A percentile compares a stretch with the other conserved stretches of the same genome.
These are phyloP conservation scores for Tinea semifulvella DNA, from an alignment of 2,888 invertebrate genomes.

Conservation along the genomic window DNA sequence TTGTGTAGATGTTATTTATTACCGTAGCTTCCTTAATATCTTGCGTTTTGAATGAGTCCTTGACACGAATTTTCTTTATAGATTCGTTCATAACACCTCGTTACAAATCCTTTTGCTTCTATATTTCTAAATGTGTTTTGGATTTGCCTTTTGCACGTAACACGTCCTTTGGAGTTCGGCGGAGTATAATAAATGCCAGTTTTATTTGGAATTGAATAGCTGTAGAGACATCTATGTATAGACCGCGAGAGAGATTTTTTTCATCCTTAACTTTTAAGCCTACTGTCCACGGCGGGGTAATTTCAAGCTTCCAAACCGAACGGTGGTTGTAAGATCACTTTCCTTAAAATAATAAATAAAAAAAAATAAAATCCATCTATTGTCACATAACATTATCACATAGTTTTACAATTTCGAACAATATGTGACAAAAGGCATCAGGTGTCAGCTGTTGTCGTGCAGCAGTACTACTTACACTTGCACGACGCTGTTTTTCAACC, in stretches of 20 bases:
- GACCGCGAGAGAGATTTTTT: constrained; percentile 12
- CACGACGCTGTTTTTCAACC: too few species aligned
- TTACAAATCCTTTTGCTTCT: constrained; percentile 8
- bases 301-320: too few species aligned
- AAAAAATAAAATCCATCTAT: too few species aligned
- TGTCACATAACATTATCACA: too few species aligned
- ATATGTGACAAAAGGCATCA: too few species aligned
- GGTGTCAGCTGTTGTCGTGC: too few species aligned
- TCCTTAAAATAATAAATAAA: too few species aligned
- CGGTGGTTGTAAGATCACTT: too few species aligned
- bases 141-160: constrained; percentile 10
- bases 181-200: constrained; percentile 16
- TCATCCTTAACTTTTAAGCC: constrained; percentile 13
- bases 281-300: too few species aligned
- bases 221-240: constrained; percentile 2
- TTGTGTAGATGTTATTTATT: constrained; percentile 1
- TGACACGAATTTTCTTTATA: constrained; percentile 1
- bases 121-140: constrained; percentile 8
- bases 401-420: too few species aligned
- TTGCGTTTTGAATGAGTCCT: constrained; percentile 3
- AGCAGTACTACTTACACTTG: too few species aligned
- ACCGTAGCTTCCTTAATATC: constrained; percentile 6
- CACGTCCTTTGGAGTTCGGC: constrained; percentile 10
- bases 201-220: constrained; percentile 15
- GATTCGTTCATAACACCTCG: neutral